A percentile compares a stretch with the other conserved stretches of the same genome.
These are phyloP conservation scores for Clarias gariepinus DNA, from an alignment of 2,113 vertebrate species.

Conservation along the genomic window DNA sequence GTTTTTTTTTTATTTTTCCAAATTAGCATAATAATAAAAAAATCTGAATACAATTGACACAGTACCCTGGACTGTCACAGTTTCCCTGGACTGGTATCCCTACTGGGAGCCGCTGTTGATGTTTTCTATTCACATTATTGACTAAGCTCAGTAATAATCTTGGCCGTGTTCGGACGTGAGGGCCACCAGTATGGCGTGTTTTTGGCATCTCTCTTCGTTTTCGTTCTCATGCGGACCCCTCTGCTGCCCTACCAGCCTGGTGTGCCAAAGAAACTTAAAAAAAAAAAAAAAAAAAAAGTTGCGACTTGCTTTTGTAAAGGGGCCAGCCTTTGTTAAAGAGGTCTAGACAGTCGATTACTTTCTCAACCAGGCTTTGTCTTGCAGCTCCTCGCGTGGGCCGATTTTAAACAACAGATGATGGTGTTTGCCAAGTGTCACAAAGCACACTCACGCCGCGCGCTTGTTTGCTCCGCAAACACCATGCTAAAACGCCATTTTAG, in stretches of 20 bases:
- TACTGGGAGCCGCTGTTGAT: neutral
- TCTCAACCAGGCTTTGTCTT: constrained; percentile 47
- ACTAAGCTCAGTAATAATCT: constrained; percentile 22
- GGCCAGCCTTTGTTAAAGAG: constrained; percentile 45
- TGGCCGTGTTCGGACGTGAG: constrained; percentile 15
- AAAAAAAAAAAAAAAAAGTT: constrained; percentile 36
- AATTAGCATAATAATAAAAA: neutral
- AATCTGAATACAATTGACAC: neutral
- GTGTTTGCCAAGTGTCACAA: constrained; percentile 43
- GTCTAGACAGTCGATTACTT: constrained; percentile 55
- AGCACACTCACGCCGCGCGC: neutral
- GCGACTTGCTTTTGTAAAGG: constrained; percentile 53
- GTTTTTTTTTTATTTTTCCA: too few species aligned
- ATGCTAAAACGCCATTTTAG: constrained; percentile 21
- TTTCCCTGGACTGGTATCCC: neutral
- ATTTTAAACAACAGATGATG: constrained; percentile 35
- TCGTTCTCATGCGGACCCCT: constrained; percentile 35
- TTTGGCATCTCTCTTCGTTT: constrained; percentile 46
- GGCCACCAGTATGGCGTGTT: constrained; percentile 32
- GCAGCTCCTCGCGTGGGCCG: constrained; percentile 24
- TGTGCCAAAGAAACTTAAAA: constrained; percentile 39
- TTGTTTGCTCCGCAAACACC: constrained; percentile 35
- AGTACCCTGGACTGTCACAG: neutral
- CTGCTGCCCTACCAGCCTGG: constrained; percentile 29
- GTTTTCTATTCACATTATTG: constrained; percentile 10